Conservation (phyloP, 2,113 vertebrate species). For the Clarias gariepinus region DNA sequence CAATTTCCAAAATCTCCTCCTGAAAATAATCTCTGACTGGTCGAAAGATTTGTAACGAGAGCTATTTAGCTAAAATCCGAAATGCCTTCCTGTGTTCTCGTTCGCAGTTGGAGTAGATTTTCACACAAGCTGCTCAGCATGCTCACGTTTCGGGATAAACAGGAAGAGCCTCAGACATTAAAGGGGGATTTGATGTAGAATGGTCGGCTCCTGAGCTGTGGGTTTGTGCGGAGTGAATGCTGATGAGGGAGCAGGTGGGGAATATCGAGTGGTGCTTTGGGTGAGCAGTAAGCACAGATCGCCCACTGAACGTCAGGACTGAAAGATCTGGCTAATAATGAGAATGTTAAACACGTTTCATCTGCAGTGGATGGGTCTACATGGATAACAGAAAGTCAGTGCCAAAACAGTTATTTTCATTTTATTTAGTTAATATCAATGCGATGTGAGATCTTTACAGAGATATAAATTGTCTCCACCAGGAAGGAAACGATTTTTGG, state of each 20-base stretch:
- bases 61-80: neutral
- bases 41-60: neutral
- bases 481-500: neutral
- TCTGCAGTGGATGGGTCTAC: neutral
- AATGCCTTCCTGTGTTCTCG: neutral
- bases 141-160: neutral
- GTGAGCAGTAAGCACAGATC: constrained; percentile 20
- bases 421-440: no score
- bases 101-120: neutral
- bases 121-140: neutral
- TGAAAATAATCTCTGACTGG: neutral
- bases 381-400: neutral
- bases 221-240: neutral
- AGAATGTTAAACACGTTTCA: neutral
- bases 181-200: constrained; percentile 16
- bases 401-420: neutral
- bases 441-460: neutral
- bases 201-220: neutral
- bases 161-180: constrained; percentile 3
- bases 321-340: constrained; percentile 1
- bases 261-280: constrained; percentile 7
- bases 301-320: constrained; percentile 8
- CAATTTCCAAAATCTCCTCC: neutral
- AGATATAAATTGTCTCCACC: neutral
- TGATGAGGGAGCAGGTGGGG: constrained; percentile 23